Evolutionary conservation across 2,797 vertebrate genomes (phyloP).

Genomic region (Sebastiscus tertius): DNA sequence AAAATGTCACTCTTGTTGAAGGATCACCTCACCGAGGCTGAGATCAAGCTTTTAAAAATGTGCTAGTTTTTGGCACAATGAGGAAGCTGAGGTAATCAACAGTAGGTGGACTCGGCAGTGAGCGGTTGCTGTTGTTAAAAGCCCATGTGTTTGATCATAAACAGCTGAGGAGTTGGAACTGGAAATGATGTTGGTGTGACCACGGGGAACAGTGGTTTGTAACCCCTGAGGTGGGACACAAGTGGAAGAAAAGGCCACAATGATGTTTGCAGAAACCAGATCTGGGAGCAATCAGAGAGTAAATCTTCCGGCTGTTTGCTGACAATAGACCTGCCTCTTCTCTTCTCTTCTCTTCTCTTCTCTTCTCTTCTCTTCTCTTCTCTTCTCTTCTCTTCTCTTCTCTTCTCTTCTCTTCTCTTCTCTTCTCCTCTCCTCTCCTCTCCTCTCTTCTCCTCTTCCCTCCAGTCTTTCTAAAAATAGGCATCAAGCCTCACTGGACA

Average conservation of each 20-base stretch:
- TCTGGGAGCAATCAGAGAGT: constrained; percentile 21
- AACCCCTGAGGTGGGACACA: constrained; percentile 16
- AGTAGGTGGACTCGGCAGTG: constrained; percentile 2
- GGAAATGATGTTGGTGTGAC: constrained; percentile 32
- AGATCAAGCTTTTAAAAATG: neutral
- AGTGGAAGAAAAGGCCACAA: constrained; percentile 26
- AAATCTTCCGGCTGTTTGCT: constrained; percentile 25
- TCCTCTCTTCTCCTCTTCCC: neutral
- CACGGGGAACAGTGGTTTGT: constrained; percentile 9
- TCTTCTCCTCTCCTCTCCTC: neutral
- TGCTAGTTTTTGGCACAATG: neutral
- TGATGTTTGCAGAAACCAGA: constrained; percentile 34
- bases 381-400: neutral
- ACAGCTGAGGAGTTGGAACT: constrained; percentile 24
- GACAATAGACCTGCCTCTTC: constrained; percentile 16
- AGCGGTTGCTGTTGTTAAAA: constrained; percentile 1
- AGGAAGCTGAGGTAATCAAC: neutral
- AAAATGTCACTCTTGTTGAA: neutral
- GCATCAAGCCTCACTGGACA: constrained; percentile 18
- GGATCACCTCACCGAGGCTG: neutral
- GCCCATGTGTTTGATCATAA: constrained; percentile 44
- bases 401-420: neutral
- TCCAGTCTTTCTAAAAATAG: constrained; percentile 45
- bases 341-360: neutral
- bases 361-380: neutral